These are phyloP conservation scores for Blastobasis lacticolella DNA, from an alignment of 2,888 invertebrate species.

Conservation along the genomic window DNA sequence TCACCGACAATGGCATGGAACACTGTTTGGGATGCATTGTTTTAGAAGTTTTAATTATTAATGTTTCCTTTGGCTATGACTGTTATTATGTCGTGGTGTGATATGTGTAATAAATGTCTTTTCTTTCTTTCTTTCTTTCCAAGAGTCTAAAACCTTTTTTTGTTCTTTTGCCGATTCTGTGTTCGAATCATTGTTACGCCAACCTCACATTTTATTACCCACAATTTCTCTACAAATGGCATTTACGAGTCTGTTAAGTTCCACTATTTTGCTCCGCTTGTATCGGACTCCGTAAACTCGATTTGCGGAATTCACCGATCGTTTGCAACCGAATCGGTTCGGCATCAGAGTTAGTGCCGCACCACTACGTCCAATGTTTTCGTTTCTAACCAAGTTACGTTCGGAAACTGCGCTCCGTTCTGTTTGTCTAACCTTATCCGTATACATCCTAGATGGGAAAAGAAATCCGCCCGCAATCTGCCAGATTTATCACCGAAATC, in stretches of 20 bases:
- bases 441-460: background rate
- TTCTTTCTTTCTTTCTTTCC: too few relatives aligned
- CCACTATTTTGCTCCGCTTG: background rate
- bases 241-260: background rate
- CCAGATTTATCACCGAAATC: slow-evolving; percentile 1
- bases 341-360: slow-evolving; percentile 12
- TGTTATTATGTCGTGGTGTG: too few relatives aligned
- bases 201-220: too few relatives aligned
- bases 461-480: background rate
- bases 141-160: too few relatives aligned
- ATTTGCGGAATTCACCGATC: slow-evolving; percentile 15
- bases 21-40: too few relatives aligned
- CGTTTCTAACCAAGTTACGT: slow-evolving; percentile 15
- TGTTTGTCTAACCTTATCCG: slow-evolving; percentile 2
- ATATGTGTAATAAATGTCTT: too few relatives aligned
- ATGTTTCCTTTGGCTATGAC: too few relatives aligned
- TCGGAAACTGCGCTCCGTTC: slow-evolving; percentile 3
- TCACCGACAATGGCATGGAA: too few relatives aligned
- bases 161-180: too few relatives aligned
- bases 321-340: slow-evolving; percentile 13
- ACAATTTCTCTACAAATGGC: background rate
- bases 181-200: too few relatives aligned
- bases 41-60: too few relatives aligned
- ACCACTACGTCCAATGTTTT: slow-evolving; percentile 15
- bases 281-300: slow-evolving; percentile 15